Conservation (phyloP, 2,797 vertebrate genomes). For the Enteromius trimaculatus region DNA sequence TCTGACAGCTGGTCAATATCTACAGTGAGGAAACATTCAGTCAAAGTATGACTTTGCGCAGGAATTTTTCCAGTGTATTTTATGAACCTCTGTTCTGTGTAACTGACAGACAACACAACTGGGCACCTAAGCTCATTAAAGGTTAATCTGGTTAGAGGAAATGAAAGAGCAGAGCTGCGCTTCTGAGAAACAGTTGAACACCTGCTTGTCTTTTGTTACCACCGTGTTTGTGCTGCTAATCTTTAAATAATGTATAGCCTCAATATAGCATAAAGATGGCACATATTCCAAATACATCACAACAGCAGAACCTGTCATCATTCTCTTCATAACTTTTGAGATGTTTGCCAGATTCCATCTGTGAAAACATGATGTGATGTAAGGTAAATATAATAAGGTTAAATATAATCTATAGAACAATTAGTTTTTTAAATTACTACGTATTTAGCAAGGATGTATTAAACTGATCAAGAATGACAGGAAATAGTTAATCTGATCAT, state of each 20-base stretch:
- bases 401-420: neutral
- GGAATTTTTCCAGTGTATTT: conserved; percentile 14
- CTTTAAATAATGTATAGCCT: conserved; percentile 48
- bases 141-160: conserved; percentile 39
- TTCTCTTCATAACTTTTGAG: neutral
- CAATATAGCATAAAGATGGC: conserved; percentile 8
- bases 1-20: conserved; percentile 44
- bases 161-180: conserved; percentile 27
- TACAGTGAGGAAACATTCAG: conserved; percentile 25
- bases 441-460: neutral
- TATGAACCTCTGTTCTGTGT: conserved; percentile 15
- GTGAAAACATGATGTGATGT: neutral
- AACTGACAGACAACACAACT: conserved; percentile 38
- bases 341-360: neutral
- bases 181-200: conserved; percentile 29
- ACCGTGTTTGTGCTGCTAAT: conserved; percentile 12
- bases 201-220: conserved; percentile 29
- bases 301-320: neutral
- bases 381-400: too few species aligned
- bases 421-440: neutral
- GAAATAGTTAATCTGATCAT: neutral
- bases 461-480: neutral
- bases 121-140: conserved; percentile 40
- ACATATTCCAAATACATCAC: conserved; percentile 14
- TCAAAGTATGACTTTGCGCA: conserved; percentile 16